Evolutionary conservation across 2,797 vertebrate genomes (phyloP).

Genomic region (Schizopygopsis malacanthus): DNA sequence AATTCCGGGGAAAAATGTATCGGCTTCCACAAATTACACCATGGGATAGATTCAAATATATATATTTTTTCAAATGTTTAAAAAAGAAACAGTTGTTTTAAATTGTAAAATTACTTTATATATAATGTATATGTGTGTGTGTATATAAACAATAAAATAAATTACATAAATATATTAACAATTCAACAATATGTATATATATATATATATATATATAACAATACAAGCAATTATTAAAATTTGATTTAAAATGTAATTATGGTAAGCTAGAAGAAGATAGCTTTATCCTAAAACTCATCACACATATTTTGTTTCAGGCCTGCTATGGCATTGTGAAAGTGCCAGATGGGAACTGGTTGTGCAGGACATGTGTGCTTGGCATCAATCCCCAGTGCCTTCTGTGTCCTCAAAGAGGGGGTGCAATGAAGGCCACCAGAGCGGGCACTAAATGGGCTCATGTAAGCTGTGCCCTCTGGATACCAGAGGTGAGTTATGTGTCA

Average conservation of each 20-base stretch:
- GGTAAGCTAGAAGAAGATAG: neutral
- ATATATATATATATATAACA: no score
- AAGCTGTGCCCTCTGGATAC: conserved; percentile 98
- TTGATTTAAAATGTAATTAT: neutral
- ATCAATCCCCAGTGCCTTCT: conserved; percentile 94
- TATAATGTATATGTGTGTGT: no score
- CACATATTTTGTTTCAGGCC: conserved; percentile 76
- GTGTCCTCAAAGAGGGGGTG: conserved; percentile 95
- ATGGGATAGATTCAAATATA: neutral
- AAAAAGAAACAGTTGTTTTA: no score
- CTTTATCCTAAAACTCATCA: neutral
- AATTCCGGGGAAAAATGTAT: neutral
- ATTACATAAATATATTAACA: no score
- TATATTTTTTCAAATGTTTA: neutral
- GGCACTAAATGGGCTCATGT: conserved; percentile 98
- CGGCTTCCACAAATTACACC: neutral
- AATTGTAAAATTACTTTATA: neutral
- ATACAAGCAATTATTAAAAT: neutral
- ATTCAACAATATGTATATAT: no score
- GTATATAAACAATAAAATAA: no score
- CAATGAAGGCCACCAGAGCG: conserved; percentile 95
- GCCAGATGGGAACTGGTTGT: conserved; percentile 97
- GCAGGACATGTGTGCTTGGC: conserved; percentile 92
- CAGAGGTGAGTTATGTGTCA: conserved; percentile 83
- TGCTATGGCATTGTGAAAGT: conserved; percentile 98